These are phyloP conservation scores for Caenorhabditis sp. DNA, from an alignment of 2,888 invertebrate genomes.

Conservation along the genomic window DNA sequence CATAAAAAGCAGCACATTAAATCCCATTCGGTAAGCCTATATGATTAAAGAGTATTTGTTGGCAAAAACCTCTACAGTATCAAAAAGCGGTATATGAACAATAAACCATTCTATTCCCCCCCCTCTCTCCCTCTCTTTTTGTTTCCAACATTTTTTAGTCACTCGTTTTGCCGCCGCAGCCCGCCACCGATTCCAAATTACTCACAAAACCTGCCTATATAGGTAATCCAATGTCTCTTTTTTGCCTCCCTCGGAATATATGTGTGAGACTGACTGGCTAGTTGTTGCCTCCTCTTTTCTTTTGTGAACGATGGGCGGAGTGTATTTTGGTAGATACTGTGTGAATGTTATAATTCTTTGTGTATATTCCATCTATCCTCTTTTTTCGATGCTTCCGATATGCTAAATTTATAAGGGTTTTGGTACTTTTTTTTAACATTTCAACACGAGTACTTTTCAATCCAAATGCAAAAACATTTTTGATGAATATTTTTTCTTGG, in stretches of 20 bases:
- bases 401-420: not conserved
- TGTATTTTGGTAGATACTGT: not conserved
- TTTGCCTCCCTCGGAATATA: not conserved
- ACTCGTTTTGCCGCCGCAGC: not conserved
- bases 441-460: too few relatives aligned
- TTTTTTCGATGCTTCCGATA: not conserved
- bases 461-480: too few relatives aligned
- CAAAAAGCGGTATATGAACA: not conserved
- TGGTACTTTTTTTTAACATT: too few relatives aligned
- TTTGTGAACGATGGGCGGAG: not conserved
- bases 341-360: not conserved
- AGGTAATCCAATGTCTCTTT: constrained; percentile 1
- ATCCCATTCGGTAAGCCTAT: not conserved
- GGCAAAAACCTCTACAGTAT: not conserved
- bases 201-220: not conserved
- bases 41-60: not conserved
- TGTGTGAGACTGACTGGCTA: not conserved
- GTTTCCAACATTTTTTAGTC: not conserved
- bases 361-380: not conserved
- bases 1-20: not conserved
- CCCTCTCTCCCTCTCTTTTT: not conserved
- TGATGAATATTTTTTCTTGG: too few relatives aligned
- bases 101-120: not conserved
- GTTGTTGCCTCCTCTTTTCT: too few relatives aligned
- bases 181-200: not conserved